Evolutionary conservation across 37 sponge, comb jelly and placozoan species (phyloP).

Genomic region (Ianthella basta): DNA sequence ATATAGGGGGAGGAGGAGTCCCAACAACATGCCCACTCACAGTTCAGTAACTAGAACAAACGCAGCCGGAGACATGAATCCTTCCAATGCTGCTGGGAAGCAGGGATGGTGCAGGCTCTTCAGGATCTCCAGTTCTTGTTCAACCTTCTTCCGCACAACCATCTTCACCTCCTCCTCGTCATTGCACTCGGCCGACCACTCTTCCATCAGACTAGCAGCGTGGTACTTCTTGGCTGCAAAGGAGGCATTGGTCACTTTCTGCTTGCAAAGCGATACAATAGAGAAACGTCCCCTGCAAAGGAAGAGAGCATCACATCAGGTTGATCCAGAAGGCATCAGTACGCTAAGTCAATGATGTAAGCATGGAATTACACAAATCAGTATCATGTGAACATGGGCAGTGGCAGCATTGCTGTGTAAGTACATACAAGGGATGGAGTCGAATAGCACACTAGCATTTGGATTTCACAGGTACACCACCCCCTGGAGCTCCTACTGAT

Average conservation of each 20-base stretch:
- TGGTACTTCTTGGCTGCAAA: constrained; percentile 71
- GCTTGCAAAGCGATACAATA: constrained; percentile 56
- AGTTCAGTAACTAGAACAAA: constrained; percentile 56
- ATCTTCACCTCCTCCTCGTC: not conserved
- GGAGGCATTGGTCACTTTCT: constrained; percentile 38
- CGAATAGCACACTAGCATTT: too few relatives aligned
- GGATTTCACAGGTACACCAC: too few relatives aligned
- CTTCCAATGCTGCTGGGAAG: constrained; percentile 45
- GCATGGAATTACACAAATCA: too few relatives aligned
- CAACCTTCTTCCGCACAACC: constrained; percentile 42
- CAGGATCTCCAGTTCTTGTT: constrained; percentile 70
- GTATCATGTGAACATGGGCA: too few relatives aligned
- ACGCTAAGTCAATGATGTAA: too few relatives aligned
- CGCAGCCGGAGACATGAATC: constrained; percentile 38
- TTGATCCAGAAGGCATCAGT: too few relatives aligned
- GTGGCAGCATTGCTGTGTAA: too few relatives aligned
- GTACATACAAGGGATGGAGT: too few relatives aligned
- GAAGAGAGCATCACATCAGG: not conserved
- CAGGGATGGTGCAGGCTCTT: constrained; percentile 51
- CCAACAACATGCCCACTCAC: constrained; percentile 43
- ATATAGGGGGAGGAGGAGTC: not conserved
- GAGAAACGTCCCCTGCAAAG: constrained; percentile 62
- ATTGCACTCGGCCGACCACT: not conserved
- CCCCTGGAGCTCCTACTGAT: too few relatives aligned
- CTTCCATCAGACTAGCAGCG: not conserved